Evolutionary conservation across 2,797 vertebrate species (phyloP).

Genomic region (Amazona ochrocephala): DNA sequence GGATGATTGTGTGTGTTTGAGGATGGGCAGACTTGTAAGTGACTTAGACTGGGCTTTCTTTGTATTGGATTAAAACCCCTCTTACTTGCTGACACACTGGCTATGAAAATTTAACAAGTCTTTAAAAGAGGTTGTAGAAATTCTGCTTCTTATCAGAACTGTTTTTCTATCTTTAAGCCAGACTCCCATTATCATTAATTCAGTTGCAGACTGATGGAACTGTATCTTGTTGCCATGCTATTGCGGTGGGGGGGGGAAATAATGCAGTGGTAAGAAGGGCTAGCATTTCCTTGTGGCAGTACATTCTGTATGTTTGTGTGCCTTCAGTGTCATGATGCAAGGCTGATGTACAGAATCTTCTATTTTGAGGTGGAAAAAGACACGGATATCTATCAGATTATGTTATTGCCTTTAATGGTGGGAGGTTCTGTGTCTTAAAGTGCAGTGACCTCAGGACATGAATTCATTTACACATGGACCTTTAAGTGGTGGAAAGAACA

Average conservation of each 20-base stretch:
- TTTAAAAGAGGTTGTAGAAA: not conserved
- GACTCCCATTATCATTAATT: not conserved
- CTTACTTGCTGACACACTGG: not conserved
- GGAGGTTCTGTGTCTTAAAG: not conserved
- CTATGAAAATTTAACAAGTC: not conserved
- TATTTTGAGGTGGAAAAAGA: not conserved
- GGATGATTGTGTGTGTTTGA: not conserved
- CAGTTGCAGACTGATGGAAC: not conserved
- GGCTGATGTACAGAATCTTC: not conserved
- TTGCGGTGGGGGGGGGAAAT: no score
- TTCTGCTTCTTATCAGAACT: not conserved
- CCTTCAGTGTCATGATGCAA: not conserved
- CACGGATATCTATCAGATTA: no score
- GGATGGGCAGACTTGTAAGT: not conserved
- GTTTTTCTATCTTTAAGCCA: not conserved
- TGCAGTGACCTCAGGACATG: accelerated
- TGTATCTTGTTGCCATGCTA: not conserved
- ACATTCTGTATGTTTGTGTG: not conserved
- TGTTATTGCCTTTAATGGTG: not conserved
- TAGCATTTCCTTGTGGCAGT: not conserved
- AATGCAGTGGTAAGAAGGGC: not conserved
- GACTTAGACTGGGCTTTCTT: not conserved
- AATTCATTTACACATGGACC: not conserved
- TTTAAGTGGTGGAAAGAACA: not conserved
- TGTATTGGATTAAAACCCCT: not conserved